Evolutionary conservation across 2,888 invertebrate genomes (phyloP).

Genomic region (Ichneumon xanthorius): DNA sequence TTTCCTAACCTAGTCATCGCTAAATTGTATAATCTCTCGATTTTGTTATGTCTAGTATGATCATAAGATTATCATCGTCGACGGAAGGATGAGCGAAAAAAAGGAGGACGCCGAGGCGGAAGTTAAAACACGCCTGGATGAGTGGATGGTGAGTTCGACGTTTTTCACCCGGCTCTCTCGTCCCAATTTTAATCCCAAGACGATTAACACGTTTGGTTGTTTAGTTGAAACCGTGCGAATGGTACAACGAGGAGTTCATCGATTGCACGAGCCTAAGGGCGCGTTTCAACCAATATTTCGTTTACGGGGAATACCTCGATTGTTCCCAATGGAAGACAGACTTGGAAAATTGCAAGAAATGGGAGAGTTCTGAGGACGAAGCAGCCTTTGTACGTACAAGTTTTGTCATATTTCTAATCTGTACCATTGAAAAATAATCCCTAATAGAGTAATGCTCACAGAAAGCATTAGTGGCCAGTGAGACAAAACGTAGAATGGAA

Average conservation of each 20-base stretch:
- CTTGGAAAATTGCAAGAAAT: conserved; percentile 90
- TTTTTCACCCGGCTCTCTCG: not conserved
- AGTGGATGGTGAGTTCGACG: conserved; percentile 16
- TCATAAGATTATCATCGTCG: not conserved
- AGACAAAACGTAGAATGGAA: conserved; percentile 87
- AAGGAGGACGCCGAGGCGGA: not conserved
- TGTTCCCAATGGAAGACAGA: conserved; percentile 93
- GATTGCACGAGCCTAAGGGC: conserved; percentile 92
- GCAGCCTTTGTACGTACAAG: conserved; percentile 88
- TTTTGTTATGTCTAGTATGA: not conserved
- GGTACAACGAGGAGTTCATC: conserved; percentile 93
- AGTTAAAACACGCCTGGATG: not conserved
- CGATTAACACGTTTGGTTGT: not conserved
- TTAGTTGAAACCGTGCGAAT: conserved; percentile 91
- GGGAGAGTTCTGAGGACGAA: conserved; percentile 87
- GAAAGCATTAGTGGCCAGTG: conserved; percentile 90
- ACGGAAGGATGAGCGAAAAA: not conserved
- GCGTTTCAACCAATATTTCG: conserved; percentile 94
- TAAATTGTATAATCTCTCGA: too few species aligned
- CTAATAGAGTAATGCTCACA: conserved; percentile 78
- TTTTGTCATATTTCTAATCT: not conserved
- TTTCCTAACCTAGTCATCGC: not conserved
- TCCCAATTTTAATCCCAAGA: not conserved
- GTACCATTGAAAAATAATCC: not conserved
- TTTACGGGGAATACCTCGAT: conserved; percentile 90